Evolutionary conservation across 2,113 vertebrate genomes (phyloP), one percentile per base, ranked within the genome.

Genomic region (Myxocyprinus asiaticus): DNA sequence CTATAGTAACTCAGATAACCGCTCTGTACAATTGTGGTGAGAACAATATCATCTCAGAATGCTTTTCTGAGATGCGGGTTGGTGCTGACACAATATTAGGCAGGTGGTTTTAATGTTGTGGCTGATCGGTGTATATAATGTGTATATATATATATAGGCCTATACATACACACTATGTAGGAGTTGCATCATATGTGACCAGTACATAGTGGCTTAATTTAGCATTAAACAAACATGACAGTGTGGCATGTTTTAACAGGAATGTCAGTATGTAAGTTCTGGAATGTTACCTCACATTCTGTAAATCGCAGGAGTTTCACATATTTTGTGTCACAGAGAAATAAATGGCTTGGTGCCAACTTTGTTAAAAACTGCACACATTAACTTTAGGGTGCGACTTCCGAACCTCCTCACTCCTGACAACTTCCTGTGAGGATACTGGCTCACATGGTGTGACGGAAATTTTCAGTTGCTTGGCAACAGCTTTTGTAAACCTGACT

Each of bases 401-500:
- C 42, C 55, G 14, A 59, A 59, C 6, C 55, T 7, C 58, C n/a
- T 42, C 17, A 72, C 44, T 72, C 69, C 55, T 61, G 70, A 72
- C n/a, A 15, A 61, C 55, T 72, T 72, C 55, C 70, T 72, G 55
- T 67, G 66, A 12, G 43, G 69, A 58, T n/a, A 15, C 42, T 6
- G 3, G 53, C 15, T 72, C 69, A 69, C 50, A 45, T 59, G 33
- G 44, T 47, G 50, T 22, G 43, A 55, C 55, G 79, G 33, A 76
- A 84, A 81, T 76, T 65, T 72, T 81, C 71, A 17, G 86, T 90
- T 88, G 87, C 87, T 82, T 85, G 78, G 89, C 88, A 44, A 88
- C 84, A 80, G 70, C 67, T 51, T 77, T 45, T 65, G 58, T 61
- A 11, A 76, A 53, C 56, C 67, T 71, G 56, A 15, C 67, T 43